phyloP scores from a whole-genome alignment of 2,797 vertebrate species.

The Hippopotamyrus pictus region DNA sequence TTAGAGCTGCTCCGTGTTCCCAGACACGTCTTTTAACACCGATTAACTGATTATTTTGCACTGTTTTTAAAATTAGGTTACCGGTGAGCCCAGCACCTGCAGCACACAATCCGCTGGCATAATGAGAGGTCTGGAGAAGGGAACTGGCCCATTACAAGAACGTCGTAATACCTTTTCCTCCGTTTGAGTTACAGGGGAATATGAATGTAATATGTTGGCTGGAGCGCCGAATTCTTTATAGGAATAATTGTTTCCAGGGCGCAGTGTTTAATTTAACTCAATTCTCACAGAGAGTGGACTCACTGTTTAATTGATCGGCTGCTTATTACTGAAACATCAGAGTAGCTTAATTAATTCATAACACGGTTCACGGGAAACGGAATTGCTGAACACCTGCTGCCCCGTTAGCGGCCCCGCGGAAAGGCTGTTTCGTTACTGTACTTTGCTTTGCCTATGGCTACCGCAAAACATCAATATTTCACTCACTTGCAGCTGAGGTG shows the following conservation, averaged over 20 bases:
- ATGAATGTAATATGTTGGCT: conserved; percentile 33
- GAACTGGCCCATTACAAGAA: not conserved
- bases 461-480: conserved; percentile 7
- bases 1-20: not conserved
- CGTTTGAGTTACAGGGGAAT: not conserved
- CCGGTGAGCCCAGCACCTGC: not conserved
- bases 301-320: conserved; percentile 46
- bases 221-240: conserved; percentile 47
- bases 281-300: conserved; percentile 23
- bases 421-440: conserved; percentile 1
- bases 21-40: not conserved
- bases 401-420: not conserved
- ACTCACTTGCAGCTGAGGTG: not conserved
- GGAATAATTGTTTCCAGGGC: conserved; percentile 59
- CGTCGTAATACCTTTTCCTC: not conserved
- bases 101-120: not conserved
- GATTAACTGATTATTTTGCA: not conserved
- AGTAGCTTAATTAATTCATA: conserved; percentile 14
- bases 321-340: conserved; percentile 25
- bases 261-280: not conserved
- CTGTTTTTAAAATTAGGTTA: not conserved
- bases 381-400: conserved; percentile 11
- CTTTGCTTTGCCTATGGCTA: not conserved
- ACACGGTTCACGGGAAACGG: conserved; percentile 5
- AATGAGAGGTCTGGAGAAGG: not conserved